phyloP scores from a whole-genome alignment of 2,797 vertebrate species.

The Alosa sapidissima region DNA sequence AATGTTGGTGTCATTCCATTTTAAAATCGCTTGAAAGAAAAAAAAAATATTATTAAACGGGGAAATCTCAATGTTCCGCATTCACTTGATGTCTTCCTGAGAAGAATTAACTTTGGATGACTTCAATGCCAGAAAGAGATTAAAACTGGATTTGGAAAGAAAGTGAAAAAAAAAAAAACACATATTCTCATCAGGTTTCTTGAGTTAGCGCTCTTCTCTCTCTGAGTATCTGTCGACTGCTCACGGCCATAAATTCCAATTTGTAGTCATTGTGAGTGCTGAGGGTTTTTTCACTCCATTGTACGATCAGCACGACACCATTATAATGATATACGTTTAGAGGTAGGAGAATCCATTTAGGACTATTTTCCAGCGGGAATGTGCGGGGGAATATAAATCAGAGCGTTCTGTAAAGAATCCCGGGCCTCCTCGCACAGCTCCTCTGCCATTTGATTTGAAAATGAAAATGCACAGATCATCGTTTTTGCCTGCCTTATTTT shows the following conservation, averaged over 20 bases:
- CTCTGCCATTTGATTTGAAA: conserved; percentile 31
- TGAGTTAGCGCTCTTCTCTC: background rate
- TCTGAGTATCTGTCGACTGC: conserved; percentile 13
- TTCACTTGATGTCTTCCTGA: conserved; percentile 1
- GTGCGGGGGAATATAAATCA: conserved; percentile 16
- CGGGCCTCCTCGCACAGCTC: background rate
- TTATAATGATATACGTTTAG: conserved; percentile 43
- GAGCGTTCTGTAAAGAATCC: conserved; percentile 26
- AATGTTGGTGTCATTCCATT: conserved; percentile 12
- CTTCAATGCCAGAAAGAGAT: conserved; percentile 18
- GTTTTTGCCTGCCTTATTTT: conserved; percentile 28
- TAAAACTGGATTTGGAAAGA: conserved; percentile 11
- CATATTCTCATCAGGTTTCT: conserved; percentile 7
- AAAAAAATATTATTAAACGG: background rate
- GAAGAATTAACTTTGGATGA: conserved; percentile 17
- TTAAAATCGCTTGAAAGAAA: background rate
- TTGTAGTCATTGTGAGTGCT: conserved; percentile 33
- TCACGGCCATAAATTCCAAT: conserved; percentile 35
- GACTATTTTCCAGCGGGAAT: conserved; percentile 28
- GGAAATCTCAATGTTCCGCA: conserved; percentile 6
- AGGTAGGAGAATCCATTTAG: conserved; percentile 42
- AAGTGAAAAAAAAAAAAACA: background rate
- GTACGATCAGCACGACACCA: conserved; percentile 34
- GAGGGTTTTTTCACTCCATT: conserved; percentile 32
- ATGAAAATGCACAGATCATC: conserved; percentile 43